Evolutionary conservation across 2,113 vertebrate species (phyloP).

Genomic region (Melanocharis versteri): DNA sequence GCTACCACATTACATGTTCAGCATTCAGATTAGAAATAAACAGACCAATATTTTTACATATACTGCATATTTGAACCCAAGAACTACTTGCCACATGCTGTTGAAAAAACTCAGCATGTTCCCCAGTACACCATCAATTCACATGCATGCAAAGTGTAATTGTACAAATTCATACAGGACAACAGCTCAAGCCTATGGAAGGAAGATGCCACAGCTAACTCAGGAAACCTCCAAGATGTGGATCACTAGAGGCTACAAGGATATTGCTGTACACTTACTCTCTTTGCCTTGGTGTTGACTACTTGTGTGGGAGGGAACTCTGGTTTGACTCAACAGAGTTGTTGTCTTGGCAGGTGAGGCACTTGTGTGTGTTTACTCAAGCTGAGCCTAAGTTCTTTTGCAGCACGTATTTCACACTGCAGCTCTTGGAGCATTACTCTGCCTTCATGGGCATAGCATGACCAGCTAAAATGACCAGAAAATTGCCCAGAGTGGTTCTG

Average conservation of each 20-base stretch:
- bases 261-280: background rate
- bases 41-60: background rate
- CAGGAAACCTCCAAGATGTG: background rate
- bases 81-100: background rate
- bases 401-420: background rate
- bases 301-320: background rate
- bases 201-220: background rate
- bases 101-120: background rate
- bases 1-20: background rate
- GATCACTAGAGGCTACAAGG: background rate
- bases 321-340: background rate
- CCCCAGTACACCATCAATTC: background rate
- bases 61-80: background rate
- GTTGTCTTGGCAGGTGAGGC: background rate
- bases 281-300: background rate
- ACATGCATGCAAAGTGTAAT: background rate
- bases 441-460: rapidly evolving
- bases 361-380: background rate
- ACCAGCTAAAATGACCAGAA: background rate
- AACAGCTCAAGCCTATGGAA: background rate
- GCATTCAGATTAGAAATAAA: background rate
- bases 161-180: background rate
- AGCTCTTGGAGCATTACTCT: background rate
- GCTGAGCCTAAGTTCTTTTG: background rate
- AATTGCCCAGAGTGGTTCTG: background rate